Evolutionary conservation across 1,140 invertebrate species (phyloP), one percentile per base, ranked within the genome.

Genomic region (Drosophila jambulina): DNA sequence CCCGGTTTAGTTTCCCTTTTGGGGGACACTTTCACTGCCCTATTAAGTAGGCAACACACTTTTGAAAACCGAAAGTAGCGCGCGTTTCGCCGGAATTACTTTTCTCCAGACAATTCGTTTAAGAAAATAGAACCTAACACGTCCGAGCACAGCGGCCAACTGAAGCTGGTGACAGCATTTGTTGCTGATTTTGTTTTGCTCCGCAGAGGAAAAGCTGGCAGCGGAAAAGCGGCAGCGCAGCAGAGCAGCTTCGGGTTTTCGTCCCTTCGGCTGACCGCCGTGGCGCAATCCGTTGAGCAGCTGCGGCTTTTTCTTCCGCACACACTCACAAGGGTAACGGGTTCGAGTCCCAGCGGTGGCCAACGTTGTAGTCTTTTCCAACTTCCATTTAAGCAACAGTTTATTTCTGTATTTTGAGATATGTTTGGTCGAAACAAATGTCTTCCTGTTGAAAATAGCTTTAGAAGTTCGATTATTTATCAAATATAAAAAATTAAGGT

Each of bases 121-220:
- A 23, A 40, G 57, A 32, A 29, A 60, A 72, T 17, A 32, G 19
- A 80, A 85, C 85, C 68, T 70, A 71, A 74, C 85, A 51, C 67
- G 67, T 77, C 65, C 68, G 64, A 48, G 79, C 64, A 83, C 88
- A 76, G 65, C 79, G 75, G 63, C 74, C 88, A 85, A 91, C 88
- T 91, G 88, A 91, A 86, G 58, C 69, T 78, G 82, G 56, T 75
- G 69, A 45, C 36, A 72, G 70, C 78, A 80, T 88, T 91, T 91
- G 84, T 85, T 85, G 82, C 88, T 91, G 84, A 78, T 86, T 91
- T 91, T 91, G 76, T 91, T 77, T 79, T 46, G 56, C 70, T 45
- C 23, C 25, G 72, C 79, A 53, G 23, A 81, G 64, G 63, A 70
- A 74, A 68, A 48, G 38, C 57, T 38, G 43, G 36, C 75, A 77